These are phyloP conservation scores for Frieseomelitta varia DNA, from an alignment of 1,140 invertebrate genomes.

Conservation along the genomic window DNA sequence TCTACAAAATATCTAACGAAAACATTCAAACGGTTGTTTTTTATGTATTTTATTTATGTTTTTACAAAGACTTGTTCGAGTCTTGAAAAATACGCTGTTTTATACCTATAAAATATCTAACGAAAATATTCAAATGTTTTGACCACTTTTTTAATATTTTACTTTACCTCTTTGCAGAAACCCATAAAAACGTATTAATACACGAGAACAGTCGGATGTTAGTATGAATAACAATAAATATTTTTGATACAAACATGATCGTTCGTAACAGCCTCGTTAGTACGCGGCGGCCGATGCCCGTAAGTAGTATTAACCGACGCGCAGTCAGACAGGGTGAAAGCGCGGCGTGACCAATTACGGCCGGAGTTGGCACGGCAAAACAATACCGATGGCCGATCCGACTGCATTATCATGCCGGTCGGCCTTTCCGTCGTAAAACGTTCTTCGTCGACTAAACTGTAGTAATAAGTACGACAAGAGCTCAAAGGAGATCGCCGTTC, in stretches of 20 bases:
- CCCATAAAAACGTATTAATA: too few relatives aligned
- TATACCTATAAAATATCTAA: too few relatives aligned
- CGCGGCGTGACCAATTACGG: neutral
- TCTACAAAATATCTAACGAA: too few relatives aligned
- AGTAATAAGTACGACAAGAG: conserved; percentile 67
- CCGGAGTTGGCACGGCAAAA: neutral
- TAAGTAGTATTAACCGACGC: neutral
- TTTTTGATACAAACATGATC: neutral
- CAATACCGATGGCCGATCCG: conserved; percentile 5
- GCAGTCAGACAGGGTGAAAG: neutral
- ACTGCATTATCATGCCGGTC: conserved; percentile 18
- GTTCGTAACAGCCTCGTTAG: neutral
- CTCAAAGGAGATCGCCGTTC: conserved; percentile 78
- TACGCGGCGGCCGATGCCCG: neutral
- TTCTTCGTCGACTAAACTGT: conserved; percentile 58
- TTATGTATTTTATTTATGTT: too few relatives aligned
- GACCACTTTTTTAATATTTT: too few relatives aligned
- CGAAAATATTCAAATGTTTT: too few relatives aligned
- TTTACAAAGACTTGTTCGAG: too few relatives aligned
- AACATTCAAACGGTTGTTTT: too few relatives aligned
- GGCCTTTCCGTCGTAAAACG: conserved; percentile 49
- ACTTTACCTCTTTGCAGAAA: too few relatives aligned
- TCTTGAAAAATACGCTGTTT: too few relatives aligned
- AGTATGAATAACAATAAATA: neutral
- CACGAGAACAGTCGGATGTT: too few relatives aligned